These are phyloP conservation scores for Phorcus lineatus DNA, from an alignment of 2,888 invertebrate genomes.

Conservation along the genomic window DNA sequence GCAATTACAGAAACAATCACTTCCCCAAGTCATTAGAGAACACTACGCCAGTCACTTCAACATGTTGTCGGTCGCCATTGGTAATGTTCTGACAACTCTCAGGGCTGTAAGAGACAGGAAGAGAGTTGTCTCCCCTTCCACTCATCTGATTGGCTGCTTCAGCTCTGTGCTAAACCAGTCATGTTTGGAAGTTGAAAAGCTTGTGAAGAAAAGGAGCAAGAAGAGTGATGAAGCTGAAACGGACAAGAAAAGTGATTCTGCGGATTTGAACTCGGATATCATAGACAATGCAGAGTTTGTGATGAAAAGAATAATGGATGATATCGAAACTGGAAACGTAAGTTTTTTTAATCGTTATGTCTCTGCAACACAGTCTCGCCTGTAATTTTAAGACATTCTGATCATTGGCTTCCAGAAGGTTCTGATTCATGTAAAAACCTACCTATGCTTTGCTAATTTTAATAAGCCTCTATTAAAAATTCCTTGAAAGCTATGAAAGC, in stretches of 20 bases:
- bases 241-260: not conserved
- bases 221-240: not conserved
- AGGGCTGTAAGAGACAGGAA: not conserved
- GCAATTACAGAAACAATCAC: not conserved
- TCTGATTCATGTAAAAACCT: too few relatives aligned
- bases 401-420: too few relatives aligned
- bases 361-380: too few relatives aligned
- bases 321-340: not conserved
- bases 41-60: not conserved
- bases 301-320: not conserved
- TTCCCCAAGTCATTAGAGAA: not conserved
- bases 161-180: not conserved
- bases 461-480: too few relatives aligned
- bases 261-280: not conserved
- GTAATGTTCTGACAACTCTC: not conserved
- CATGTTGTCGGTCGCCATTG: not conserved
- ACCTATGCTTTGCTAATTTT: too few relatives aligned
- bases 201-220: not conserved
- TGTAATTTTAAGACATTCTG: too few relatives aligned
- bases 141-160: slow-evolving; percentile 1
- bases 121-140: slow-evolving; percentile 10
- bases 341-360: not conserved
- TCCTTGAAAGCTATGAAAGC: too few relatives aligned
- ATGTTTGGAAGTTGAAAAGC: not conserved
- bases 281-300: not conserved